Base-by-base conservation (phyloP, 1,140 invertebrate species). In the Elysia chlorotica region DNA sequence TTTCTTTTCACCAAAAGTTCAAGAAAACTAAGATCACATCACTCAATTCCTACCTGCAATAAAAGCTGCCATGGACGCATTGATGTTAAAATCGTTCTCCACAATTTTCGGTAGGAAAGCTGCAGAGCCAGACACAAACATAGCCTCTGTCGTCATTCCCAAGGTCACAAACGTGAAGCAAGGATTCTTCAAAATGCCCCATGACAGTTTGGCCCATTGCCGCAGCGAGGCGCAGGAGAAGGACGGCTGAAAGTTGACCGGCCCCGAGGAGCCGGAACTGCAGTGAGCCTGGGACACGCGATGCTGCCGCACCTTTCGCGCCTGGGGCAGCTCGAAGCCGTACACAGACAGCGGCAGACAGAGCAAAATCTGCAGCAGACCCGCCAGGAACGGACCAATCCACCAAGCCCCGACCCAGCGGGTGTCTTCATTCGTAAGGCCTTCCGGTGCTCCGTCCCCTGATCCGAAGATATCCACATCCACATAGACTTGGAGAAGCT, bases 371-470 rank as follows among this genome's bases (percentile, higher is more conserved):
- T 95, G 90, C 0, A 96, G 88, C 17, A 93, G 82, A 0, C 94
- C 94, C 71, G 93, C 93, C 0, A 96, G 89, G 2, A 96, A 84
- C 83, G 96, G 97, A 21, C 95, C 95, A 25, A 95, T 93, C 96
- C 96, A 97, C 96, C 96, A 97, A 90, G 96, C 95, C 28, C 96
- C 95, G 25, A 97, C 93, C 94, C 95, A 96, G 59, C 93, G 90
- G 30, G 92, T 93, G 82, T 92, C 93, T 28, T 90, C 88, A 6
- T 93, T 65, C 91, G 93, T 88, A 93, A 92, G 62, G n/a, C n/a
- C n/a, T n/a, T n/a, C n/a, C n/a, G n/a, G n/a, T n/a, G n/a, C n/a
- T n/a, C n/a, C n/a, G 92, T 85, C 62, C 92, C 81, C 21, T 92
- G 72, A 71, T 31, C 76, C 69, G n/a, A 77, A 75, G 41, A 65